phyloP scores from a whole-genome alignment of 2,797 vertebrate genomes.

The Phrynocephalus forsythii region DNA sequence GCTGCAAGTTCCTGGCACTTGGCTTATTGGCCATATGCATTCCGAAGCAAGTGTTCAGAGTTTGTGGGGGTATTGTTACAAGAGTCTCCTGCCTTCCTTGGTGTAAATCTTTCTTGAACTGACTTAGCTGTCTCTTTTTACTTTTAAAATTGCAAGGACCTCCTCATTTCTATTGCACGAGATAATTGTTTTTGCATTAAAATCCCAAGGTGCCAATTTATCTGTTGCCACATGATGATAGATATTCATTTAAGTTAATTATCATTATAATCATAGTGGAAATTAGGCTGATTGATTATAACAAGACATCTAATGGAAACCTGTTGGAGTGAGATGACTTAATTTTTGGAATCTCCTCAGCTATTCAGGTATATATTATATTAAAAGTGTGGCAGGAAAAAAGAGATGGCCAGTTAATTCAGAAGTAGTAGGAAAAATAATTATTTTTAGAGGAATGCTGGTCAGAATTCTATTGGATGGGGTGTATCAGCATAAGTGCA shows the following conservation, averaged over 20 bases:
- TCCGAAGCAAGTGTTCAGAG: background rate
- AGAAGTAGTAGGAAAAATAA: slow-evolving; percentile 28
- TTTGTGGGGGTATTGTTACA: background rate
- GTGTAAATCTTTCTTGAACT: background rate
- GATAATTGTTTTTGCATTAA: slow-evolving; percentile 13
- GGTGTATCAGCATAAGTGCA: no score
- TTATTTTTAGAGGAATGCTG: slow-evolving; percentile 20
- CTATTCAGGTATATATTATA: slow-evolving; percentile 7
- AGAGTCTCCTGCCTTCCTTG: background rate
- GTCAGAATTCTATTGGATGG: no score
- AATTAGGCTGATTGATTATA: slow-evolving; percentile 27
- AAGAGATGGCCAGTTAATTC: slow-evolving; percentile 42
- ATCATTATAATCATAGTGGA: slow-evolving; percentile 14
- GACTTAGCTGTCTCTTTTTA: background rate
- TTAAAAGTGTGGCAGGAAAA: background rate
- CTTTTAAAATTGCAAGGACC: slow-evolving; percentile 24
- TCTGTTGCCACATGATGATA: slow-evolving; percentile 31
- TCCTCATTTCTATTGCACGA: background rate
- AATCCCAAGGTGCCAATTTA: slow-evolving; percentile 23
- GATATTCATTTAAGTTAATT: slow-evolving; percentile 26
- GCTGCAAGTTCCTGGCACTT: background rate
- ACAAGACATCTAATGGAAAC: slow-evolving; percentile 12
- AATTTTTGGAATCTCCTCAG: background rate
- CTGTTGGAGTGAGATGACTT: background rate
- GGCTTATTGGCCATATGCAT: background rate